Evolutionary conservation across 2,113 vertebrate genomes (phyloP).

Genomic region (Plotosus lineatus): DNA sequence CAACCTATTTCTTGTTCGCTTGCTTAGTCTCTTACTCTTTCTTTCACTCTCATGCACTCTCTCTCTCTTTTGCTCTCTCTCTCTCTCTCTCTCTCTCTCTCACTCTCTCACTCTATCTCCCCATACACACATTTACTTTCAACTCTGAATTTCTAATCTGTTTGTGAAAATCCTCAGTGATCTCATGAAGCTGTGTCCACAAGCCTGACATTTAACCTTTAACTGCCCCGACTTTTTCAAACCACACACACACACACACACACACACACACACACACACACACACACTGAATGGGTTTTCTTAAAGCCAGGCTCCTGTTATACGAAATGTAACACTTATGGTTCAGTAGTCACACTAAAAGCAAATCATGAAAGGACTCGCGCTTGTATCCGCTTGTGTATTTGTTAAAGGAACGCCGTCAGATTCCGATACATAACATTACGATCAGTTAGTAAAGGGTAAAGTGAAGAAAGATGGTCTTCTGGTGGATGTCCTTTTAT

Average conservation of each 20-base stretch:
- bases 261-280: neutral
- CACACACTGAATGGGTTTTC: neutral
- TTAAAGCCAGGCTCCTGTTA: neutral
- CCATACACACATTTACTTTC: neutral
- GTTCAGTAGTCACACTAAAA: neutral
- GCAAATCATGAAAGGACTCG: neutral
- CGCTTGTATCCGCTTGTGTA: neutral
- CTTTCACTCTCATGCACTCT: too few species aligned
- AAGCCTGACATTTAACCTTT: conserved; percentile 11
- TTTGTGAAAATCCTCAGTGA: conserved; percentile 8
- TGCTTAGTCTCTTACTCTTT: too few species aligned
- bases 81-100: neutral
- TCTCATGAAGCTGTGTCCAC: conserved; percentile 9
- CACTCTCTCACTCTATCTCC: neutral
- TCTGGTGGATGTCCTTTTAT: neutral
- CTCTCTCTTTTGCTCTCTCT: neutral
- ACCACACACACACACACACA: neutral
- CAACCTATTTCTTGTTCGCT: too few species aligned
- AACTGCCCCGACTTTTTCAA: neutral
- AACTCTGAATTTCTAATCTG: neutral
- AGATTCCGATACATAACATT: neutral
- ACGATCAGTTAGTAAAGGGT: too few species aligned
- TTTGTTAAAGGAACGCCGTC: neutral
- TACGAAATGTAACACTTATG: neutral
- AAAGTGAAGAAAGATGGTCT: neutral